A percentile compares a stretch with the other conserved stretches of the same genome.
Conservation (phyloP, 2,888 invertebrate species). For the Caenorhabditis uteleia region DNA sequence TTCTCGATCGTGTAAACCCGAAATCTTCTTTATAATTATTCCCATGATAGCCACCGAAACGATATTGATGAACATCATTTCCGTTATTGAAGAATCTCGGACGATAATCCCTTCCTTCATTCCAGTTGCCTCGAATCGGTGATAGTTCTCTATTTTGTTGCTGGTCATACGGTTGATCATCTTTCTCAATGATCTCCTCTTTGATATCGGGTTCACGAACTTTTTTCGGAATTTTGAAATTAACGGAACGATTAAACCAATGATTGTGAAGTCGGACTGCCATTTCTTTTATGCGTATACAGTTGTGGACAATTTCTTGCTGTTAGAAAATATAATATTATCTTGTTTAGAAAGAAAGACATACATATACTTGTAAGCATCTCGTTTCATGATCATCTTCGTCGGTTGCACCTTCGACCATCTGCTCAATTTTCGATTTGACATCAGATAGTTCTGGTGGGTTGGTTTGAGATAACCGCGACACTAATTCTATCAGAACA, state of each 20-base stretch:
- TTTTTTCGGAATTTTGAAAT: conserved; percentile 36
- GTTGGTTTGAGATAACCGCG: too few species aligned
- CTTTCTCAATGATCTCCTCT: conserved; percentile 7
- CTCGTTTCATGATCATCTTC: too few species aligned
- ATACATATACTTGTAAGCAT: too few species aligned
- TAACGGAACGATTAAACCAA: conserved; percentile 34
- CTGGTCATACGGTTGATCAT: background rate
- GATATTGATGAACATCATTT: conserved; percentile 26
- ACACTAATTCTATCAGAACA: too few species aligned
- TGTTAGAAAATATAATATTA: background rate
- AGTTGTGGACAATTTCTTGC: conserved; percentile 17
- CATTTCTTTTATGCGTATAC: conserved; percentile 15
- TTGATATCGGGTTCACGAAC: conserved; percentile 6
- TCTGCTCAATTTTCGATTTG: too few species aligned
- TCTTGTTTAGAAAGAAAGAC: too few species aligned
- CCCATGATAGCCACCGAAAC: conserved; percentile 22
- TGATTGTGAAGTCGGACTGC: conserved; percentile 13
- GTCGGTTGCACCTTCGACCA: too few species aligned
- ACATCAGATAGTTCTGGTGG: too few species aligned
- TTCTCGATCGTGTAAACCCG: too few species aligned
- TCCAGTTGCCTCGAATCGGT: background rate
- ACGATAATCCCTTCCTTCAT: conserved; percentile 11
- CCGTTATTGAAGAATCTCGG: conserved; percentile 28
- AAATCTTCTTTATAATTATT: conserved; percentile 20
- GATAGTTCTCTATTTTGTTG: background rate